These are phyloP conservation scores for Euzophera pinguis DNA, from an alignment of 2,888 invertebrate species.

Conservation along the genomic window DNA sequence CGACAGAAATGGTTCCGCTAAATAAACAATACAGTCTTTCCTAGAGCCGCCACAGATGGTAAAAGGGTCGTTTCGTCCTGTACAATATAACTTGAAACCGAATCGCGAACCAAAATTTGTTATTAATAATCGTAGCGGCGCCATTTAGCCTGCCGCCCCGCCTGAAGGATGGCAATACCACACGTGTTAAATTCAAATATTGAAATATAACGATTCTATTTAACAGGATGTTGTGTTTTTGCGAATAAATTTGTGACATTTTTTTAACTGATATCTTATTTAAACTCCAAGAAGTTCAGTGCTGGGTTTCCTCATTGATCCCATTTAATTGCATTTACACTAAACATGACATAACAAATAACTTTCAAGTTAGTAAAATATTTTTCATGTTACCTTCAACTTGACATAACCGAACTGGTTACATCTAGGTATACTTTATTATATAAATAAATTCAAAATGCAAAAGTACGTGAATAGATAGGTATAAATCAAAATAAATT, in stretches of 20 bases:
- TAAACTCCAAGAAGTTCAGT: too few species aligned
- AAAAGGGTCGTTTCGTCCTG: conserved; percentile 52
- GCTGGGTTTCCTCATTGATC: too few species aligned
- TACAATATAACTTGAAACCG: conserved; percentile 60
- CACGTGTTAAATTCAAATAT: conserved; percentile 30
- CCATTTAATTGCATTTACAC: too few species aligned
- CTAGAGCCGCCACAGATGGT: conserved; percentile 66
- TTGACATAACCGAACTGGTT: too few species aligned
- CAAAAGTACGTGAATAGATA: too few species aligned
- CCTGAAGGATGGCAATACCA: conserved; percentile 24
- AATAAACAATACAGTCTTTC: conserved; percentile 63
- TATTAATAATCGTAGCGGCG: conserved; percentile 76
- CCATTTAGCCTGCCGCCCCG: conserved; percentile 63
- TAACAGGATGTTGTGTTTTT: conserved; percentile 2
- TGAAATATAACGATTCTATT: background rate
- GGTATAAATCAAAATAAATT: too few species aligned
- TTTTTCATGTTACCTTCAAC: too few species aligned
- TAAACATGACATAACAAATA: too few species aligned
- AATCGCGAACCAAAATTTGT: conserved; percentile 61
- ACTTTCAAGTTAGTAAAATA: too few species aligned
- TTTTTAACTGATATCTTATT: too few species aligned
- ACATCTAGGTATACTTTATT: too few species aligned
- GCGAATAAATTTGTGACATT: background rate
- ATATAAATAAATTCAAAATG: too few species aligned
- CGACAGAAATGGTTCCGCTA: conserved; percentile 62